Conservation (phyloP, 2,797 vertebrate species). For the Cheirogaleus major region DNA sequence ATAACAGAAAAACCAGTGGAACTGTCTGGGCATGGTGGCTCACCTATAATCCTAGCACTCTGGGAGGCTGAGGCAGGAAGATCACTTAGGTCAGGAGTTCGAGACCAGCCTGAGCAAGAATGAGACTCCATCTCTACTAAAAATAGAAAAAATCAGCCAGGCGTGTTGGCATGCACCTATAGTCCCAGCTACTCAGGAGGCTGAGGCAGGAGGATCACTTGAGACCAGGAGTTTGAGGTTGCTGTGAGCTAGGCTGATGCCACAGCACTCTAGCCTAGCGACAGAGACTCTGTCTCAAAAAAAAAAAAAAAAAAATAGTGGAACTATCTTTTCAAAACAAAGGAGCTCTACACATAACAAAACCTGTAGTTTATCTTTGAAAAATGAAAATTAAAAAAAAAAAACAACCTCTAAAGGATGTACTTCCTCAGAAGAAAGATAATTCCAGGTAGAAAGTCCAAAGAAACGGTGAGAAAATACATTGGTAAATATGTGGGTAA, state of each 20-base stretch:
- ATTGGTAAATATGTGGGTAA: neutral
- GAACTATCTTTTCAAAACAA: neutral
- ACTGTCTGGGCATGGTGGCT: neutral
- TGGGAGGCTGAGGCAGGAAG: too few species aligned
- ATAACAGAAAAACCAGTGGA: neutral
- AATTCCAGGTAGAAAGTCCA: neutral
- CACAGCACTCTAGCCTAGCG: accelerated
- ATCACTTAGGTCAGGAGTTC: too few species aligned
- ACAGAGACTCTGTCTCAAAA: too few species aligned
- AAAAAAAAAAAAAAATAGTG: neutral
- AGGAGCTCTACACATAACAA: neutral
- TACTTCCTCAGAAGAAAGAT: neutral
- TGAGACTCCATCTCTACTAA: too few species aligned
- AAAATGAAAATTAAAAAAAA: neutral
- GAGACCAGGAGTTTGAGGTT: too few species aligned
- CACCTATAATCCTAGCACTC: too few species aligned
- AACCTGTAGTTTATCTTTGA: neutral
- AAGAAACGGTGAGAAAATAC: neutral
- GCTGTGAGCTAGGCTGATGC: too few species aligned
- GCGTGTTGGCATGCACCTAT: too few species aligned
- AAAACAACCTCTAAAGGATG: neutral
- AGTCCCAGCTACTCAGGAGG: too few species aligned
- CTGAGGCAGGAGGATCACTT: too few species aligned
- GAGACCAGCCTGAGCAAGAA: too few species aligned
- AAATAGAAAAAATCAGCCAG: too few species aligned